phyloP scores from a whole-genome alignment of 1,140 invertebrate species.

The Apis mellifera region DNA sequence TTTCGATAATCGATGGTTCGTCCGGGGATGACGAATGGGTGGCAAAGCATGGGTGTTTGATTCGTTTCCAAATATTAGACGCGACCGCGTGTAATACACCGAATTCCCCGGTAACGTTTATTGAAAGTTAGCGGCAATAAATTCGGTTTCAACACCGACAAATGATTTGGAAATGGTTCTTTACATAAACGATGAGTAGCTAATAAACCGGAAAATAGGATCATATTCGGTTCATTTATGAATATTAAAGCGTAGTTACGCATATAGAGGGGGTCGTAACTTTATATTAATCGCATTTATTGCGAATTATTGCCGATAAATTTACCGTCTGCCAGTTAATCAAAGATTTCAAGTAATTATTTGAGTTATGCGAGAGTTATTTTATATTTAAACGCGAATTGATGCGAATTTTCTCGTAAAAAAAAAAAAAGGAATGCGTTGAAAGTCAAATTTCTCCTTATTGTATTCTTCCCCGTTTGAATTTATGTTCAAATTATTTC shows the following conservation, averaged over 20 bases:
- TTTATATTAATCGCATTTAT: constrained; percentile 18
- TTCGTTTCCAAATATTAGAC: neutral
- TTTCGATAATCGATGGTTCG: no score
- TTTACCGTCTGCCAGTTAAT: neutral
- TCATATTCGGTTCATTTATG: constrained; percentile 14
- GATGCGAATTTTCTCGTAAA: no score
- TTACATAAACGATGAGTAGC: constrained; percentile 12
- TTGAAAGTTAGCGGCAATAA: constrained; percentile 24
- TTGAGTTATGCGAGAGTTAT: neutral
- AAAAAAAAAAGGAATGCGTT: no score
- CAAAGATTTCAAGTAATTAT: neutral
- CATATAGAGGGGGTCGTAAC: neutral
- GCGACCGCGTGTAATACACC: neutral
- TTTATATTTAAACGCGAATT: no score
- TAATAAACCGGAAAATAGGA: constrained; percentile 23
- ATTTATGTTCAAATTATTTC: no score
- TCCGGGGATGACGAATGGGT: neutral
- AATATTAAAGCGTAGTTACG: constrained; percentile 9
- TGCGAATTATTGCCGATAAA: constrained; percentile 12
- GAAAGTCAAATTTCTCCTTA: no score
- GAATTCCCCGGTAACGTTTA: constrained; percentile 3
- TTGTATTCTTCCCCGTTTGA: no score
- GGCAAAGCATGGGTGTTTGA: neutral
- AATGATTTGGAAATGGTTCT: constrained; percentile 33
- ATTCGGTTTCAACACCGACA: neutral